Conservation (phyloP, 2,888 invertebrate genomes). For the Erannis defoliaria region DNA sequence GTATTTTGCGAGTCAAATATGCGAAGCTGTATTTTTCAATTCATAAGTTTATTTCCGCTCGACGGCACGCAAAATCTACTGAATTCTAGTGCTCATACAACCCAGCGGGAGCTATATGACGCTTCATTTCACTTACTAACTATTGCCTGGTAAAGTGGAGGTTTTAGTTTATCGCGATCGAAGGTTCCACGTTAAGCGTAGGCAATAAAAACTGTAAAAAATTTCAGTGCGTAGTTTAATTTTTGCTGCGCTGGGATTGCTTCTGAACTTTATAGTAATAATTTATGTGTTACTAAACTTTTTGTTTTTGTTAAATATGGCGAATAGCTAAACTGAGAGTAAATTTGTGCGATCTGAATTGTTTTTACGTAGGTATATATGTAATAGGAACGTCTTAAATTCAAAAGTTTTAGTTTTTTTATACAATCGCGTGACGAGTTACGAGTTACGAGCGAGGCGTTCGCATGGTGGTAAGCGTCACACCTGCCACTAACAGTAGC, state of each 20-base stretch:
- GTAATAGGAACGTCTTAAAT: too few relatives aligned
- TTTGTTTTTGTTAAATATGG: background rate
- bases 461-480: too few relatives aligned
- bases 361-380: background rate
- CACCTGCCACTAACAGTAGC: too few relatives aligned
- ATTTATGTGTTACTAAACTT: background rate
- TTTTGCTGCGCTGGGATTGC: constrained; percentile 7
- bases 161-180: constrained; percentile 29
- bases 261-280: background rate
- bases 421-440: too few relatives aligned
- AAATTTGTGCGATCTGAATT: too few relatives aligned
- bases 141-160: constrained; percentile 31
- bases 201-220: constrained; percentile 25
- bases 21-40: constrained; percentile 56
- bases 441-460: too few relatives aligned
- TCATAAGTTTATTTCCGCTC: constrained; percentile 59
- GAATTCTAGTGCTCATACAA: constrained; percentile 46
- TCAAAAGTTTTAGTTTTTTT: too few relatives aligned
- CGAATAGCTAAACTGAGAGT: too few relatives aligned
- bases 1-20: constrained; percentile 52
- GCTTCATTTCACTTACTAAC: constrained; percentile 49
- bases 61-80: constrained; percentile 52
- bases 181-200: constrained; percentile 7
- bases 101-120: constrained; percentile 46
- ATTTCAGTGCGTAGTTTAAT: constrained; percentile 14